Conservation (phyloP, 2,113 vertebrate species). For the Salminus brasiliensis region DNA sequence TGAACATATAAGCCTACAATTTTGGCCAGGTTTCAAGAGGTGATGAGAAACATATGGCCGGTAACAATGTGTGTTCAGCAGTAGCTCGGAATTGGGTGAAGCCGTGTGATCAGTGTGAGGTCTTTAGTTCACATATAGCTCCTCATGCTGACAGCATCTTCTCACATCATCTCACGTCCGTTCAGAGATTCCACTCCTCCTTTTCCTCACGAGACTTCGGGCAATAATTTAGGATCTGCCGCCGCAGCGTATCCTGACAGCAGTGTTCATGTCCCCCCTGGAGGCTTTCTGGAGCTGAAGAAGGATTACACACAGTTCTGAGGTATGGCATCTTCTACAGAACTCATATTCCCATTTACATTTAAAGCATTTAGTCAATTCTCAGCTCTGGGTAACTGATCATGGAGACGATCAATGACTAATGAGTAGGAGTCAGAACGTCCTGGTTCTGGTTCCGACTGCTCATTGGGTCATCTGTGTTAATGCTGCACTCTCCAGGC, state of each 20-base stretch:
- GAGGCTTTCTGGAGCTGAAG: constrained; percentile 44
- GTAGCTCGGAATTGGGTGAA: constrained; percentile 80
- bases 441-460: too few relatives aligned
- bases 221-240: constrained; percentile 36
- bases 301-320: constrained; percentile 44
- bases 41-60: constrained; percentile 93
- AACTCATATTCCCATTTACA: too few relatives aligned
- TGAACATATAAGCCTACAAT: constrained; percentile 82
- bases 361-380: too few relatives aligned
- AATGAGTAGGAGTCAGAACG: too few relatives aligned
- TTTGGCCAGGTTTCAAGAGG: constrained; percentile 85
- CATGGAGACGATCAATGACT: too few relatives aligned
- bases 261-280: constrained; percentile 35
- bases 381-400: too few relatives aligned
- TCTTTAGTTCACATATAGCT: constrained; percentile 79
- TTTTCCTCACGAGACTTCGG: constrained; percentile 9
- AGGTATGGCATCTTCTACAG: constrained; percentile 48
- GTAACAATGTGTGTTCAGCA: constrained; percentile 83
- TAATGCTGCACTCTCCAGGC: not conserved
- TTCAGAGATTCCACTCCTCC: constrained; percentile 46
- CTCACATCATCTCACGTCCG: constrained; percentile 63
- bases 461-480: too few relatives aligned
- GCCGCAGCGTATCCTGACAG: not conserved
- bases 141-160: constrained; percentile 74
- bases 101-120: constrained; percentile 82